Evolutionary conservation across 2,113 vertebrate genomes (phyloP).

Genomic region (Triplophysa rosa): DNA sequence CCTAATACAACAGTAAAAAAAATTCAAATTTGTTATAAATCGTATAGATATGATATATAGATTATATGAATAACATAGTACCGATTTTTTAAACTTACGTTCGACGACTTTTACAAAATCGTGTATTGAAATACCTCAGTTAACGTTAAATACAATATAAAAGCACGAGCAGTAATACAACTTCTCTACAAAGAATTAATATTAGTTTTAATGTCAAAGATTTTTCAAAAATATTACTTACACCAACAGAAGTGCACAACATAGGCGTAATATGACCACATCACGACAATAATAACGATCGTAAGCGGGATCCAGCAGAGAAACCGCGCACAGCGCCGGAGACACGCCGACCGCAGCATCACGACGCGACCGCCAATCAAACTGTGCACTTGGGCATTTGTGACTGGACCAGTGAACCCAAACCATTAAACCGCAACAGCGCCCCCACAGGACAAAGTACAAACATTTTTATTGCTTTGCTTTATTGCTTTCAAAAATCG

Average conservation of each 20-base stretch:
- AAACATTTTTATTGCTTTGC: not conserved
- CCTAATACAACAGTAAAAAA: too few species aligned
- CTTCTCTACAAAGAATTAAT: not conserved
- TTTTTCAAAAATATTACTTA: constrained; percentile 61
- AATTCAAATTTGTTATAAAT: too few species aligned
- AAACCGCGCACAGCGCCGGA: constrained; percentile 71
- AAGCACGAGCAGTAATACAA: not conserved
- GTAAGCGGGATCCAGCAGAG: constrained; percentile 75
- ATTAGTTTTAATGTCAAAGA: not conserved
- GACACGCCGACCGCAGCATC: constrained; percentile 47
- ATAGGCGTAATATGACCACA: constrained; percentile 83
- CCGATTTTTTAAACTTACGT: too few species aligned
- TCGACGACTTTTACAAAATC: too few species aligned
- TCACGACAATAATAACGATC: constrained; percentile 71
- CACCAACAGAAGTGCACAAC: constrained; percentile 79
- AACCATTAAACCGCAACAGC: not conserved
- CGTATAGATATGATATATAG: too few species aligned
- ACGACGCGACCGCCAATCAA: not conserved
- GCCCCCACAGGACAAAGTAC: not conserved
- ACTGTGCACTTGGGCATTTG: not conserved
- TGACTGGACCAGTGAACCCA: not conserved
- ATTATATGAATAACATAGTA: too few species aligned
- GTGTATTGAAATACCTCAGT: too few species aligned
- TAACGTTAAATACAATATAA: too few species aligned
- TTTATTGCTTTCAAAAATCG: not conserved